Evolutionary conservation across 1,140 invertebrate species (phyloP), one percentile per base, ranked within the genome.

Genomic region (Anagrus nilaparvatae): DNA sequence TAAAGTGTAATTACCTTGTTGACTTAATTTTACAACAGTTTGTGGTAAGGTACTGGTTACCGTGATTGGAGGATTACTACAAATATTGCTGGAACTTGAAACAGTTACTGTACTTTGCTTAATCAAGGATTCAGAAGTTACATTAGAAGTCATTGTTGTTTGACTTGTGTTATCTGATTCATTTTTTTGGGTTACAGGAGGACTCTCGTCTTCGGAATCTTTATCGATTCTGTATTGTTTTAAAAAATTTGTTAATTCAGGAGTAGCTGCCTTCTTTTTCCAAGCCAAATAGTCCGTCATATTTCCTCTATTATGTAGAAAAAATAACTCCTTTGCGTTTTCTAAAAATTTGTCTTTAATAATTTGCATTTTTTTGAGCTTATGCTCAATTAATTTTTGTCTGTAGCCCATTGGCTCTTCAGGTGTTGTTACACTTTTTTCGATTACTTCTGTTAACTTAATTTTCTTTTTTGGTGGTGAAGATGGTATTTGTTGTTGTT

Each of bases 251-350:
- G 81, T 54, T 49, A 88, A 81, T 54, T 82, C 77, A 27, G 78
- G 74, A 18, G 76, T 76, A 29, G 79, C 73, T 38, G 84, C 79
- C 54, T 79, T 71, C 61, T 88, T 90, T 46, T 79, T 79, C 82
- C 87, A 93, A 23, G 73, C 64, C 51, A 77, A 74, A 61, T 82
- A 87, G 59, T 93, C 89, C 75, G 89, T 82, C 65, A 92, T 78
- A 63, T 89, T 90, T 25, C 85, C 85, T 46, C 82, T 82, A 53
- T 75, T 76, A 65, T 89, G 82, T 29, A 93, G 72, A 63, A 87
- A 91, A 70, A 81, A 93, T 37, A 83, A 67, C 68, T 93, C 89
- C 34, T 83, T 76, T 48, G 84, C 73, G 65, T 83, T 78, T 56
- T 92, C 87, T 51, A 78, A 76, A 65, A 87, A 87, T 56, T 67